These are phyloP conservation scores for Adelphocoris suturalis DNA, from an alignment of 2,888 invertebrate species.

Conservation along the genomic window DNA sequence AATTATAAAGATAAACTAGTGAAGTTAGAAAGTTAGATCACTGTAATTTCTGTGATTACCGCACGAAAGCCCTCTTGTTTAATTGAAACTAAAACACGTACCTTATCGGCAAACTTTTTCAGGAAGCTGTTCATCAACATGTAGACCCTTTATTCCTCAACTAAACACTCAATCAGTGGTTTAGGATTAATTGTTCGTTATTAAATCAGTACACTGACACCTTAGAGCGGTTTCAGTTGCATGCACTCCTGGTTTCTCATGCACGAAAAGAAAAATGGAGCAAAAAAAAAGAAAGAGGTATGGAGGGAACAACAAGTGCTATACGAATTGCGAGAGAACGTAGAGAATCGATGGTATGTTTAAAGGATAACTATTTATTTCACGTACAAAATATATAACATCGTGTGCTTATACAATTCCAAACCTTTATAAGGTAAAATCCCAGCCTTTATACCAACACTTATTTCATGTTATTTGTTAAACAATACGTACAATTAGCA, in stretches of 20 bases:
- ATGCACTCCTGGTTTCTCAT: conserved; percentile 48
- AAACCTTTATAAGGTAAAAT: neutral
- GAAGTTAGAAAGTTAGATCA: neutral
- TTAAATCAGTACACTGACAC: conserved; percentile 44
- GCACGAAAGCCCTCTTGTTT: conserved; percentile 49
- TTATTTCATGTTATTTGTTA: neutral
- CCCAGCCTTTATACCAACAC: conserved; percentile 3
- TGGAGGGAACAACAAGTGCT: neutral
- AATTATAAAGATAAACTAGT: too few species aligned
- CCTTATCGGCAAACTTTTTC: conserved; percentile 62
- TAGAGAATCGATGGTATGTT: neutral
- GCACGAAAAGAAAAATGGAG: conserved; percentile 7
- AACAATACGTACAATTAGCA: neutral
- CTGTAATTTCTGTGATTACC: conserved; percentile 43
- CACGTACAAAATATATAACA: conserved; percentile 54
- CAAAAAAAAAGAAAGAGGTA: conserved; percentile 19
- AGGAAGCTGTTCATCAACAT: conserved; percentile 71
- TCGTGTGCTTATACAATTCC: conserved; percentile 15
- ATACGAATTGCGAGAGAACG: neutral
- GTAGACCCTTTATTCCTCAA: conserved; percentile 73
- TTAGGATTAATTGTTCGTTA: conserved; percentile 54
- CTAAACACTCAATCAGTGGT: conserved; percentile 63
- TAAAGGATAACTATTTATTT: conserved; percentile 57
- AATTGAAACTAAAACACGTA: conserved; percentile 61
- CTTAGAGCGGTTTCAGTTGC: conserved; percentile 40